Conservation (phyloP, 2,888 invertebrate species). For the Coronaproctus castanopsis region DNA sequence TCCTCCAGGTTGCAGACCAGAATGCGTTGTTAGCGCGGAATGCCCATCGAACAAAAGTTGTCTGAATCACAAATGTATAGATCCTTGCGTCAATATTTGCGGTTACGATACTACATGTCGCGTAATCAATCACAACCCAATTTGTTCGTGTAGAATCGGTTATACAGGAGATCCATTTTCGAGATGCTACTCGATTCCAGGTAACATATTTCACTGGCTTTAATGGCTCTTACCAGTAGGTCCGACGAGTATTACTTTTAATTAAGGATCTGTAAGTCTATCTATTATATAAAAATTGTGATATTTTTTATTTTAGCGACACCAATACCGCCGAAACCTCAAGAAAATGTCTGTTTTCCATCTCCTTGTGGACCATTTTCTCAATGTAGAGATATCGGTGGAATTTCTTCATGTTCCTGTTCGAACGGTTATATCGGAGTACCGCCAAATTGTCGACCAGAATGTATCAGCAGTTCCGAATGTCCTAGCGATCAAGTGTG, state of each 20-base stretch:
- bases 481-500: slow-evolving; percentile 36
- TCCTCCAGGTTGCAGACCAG: slow-evolving; percentile 36
- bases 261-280: slow-evolving; percentile 7
- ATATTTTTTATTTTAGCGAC: background rate
- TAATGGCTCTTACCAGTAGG: no score
- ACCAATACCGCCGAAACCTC: slow-evolving; percentile 12
- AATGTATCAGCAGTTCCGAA: slow-evolving; percentile 48
- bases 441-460: slow-evolving; percentile 57
- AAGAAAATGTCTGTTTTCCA: slow-evolving; percentile 37
- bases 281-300: background rate
- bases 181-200: slow-evolving; percentile 28
- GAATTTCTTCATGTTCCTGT: slow-evolving; percentile 52
- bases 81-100: slow-evolving; percentile 38
- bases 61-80: slow-evolving; percentile 37
- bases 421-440: slow-evolving; percentile 46
- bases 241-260: no score
- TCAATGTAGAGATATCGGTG: slow-evolving; percentile 44
- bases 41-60: slow-evolving; percentile 35
- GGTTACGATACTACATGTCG: slow-evolving; percentile 34
- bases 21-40: slow-evolving; percentile 36
- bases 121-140: slow-evolving; percentile 37
- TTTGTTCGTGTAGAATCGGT: slow-evolving; percentile 33
- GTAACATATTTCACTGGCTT: slow-evolving; percentile 19
- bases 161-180: slow-evolving; percentile 42
- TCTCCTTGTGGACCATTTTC: slow-evolving; percentile 62